A percentile compares a stretch with the other conserved stretches of the same genome.
Conservation (phyloP, 2,113 vertebrate species). For the Meles meles region DNA sequence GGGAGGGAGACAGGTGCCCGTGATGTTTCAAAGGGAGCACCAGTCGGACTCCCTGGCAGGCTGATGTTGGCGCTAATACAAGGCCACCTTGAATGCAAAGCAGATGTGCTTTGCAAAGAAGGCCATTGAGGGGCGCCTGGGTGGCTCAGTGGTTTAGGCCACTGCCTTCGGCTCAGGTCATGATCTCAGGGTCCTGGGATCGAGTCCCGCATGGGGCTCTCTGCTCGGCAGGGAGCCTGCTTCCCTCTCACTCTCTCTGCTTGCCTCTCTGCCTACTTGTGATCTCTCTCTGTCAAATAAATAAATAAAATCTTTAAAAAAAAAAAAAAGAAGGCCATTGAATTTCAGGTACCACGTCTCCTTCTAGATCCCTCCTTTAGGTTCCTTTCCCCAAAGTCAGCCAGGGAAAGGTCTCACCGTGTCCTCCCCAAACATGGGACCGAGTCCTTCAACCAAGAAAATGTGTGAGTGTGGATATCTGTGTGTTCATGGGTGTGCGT, state of each 20-base stretch:
- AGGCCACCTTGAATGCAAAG: not conserved
- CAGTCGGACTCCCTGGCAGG: not conserved
- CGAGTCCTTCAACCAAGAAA: not conserved
- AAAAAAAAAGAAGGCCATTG: not conserved
- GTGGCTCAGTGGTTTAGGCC: too few species aligned
- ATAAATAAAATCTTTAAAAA: too few species aligned
- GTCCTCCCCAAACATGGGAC: not conserved
- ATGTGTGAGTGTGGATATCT: not conserved
- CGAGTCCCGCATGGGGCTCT: too few species aligned
- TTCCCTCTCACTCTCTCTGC: too few species aligned
- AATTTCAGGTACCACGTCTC: not conserved
- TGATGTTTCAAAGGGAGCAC: not conserved
- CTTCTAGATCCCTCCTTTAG: not conserved
- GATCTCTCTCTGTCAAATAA: too few species aligned
- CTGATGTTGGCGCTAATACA: accelerated
- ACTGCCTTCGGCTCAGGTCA: too few species aligned
- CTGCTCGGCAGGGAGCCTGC: too few species aligned
- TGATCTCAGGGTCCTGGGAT: too few species aligned
- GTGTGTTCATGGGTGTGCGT: not conserved
- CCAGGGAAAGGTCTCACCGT: not conserved
- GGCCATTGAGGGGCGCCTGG: too few species aligned
- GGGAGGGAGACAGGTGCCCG: not conserved
- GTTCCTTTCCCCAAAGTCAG: not conserved
- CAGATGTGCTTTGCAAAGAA: not conserved
- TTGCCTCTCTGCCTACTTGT: too few species aligned